Evolutionary conservation across 2,113 vertebrate species (phyloP), one percentile per base, ranked within the genome.

Genomic region (Spilogale gracilis): DNA sequence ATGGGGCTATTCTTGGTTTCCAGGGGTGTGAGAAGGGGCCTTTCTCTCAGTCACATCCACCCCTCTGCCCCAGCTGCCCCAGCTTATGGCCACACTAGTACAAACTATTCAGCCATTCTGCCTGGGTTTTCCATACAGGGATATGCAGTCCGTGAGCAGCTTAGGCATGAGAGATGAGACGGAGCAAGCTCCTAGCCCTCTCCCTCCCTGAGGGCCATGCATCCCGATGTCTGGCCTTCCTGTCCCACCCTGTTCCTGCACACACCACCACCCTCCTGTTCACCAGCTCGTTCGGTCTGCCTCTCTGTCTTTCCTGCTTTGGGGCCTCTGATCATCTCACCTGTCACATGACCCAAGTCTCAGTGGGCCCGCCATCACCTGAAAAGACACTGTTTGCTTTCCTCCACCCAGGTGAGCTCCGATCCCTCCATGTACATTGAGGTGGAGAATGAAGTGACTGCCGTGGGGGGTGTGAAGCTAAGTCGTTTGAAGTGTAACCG

Each of bases 401-500:
- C 14, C 58, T 91, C 60, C n/a, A 92, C 98, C 61, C 91, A 99
- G 99, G 98, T 99, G 97, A 99, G 99, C 98, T 99, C 99, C 69
- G 99, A 99, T 91, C 99, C 99, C 1, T 99, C 99, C 0, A 99
- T 99, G 98, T 99, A 99, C 96, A 98, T 99, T 93, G 99, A 99
- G 98, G 99, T 99, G 98, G 99, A 99, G 98, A 99, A 99, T 80
- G 99, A 99, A 89, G 99, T 99, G 88, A 99, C 99, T 0, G 38
- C 98, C 0, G 99, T 99, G 0, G 99, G 99, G 0, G 99, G 99
- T 12, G 99, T 99, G 5, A 99, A 99, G 97, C 97, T 99, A 97
- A 99, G 99, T 98, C 99, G 99, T 98, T 98, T 99, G 91, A 99
- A 99, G 85, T 99, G 99, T 98, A 99, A 99, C 96, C 99, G 99